These are phyloP conservation scores for Brevipalpus yothersi DNA, from an alignment of 1,140 invertebrate species.

Conservation along the genomic window DNA sequence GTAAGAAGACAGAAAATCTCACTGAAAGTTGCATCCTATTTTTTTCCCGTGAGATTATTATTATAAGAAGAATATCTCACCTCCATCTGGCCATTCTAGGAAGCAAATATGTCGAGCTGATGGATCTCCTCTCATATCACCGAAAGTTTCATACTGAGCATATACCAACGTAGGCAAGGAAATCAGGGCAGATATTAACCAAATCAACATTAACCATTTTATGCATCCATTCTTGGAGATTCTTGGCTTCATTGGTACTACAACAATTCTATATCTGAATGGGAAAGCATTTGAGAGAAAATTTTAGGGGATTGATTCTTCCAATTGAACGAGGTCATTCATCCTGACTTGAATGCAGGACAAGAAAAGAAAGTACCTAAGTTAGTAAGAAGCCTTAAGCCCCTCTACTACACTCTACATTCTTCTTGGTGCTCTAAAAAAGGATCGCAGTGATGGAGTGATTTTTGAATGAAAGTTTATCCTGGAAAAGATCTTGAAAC, in stretches of 20 bases:
- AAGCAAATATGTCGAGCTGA: background rate
- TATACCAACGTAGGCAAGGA: conserved; percentile 60
- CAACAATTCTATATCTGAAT: conserved; percentile 52
- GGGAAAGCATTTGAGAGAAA: background rate
- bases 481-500: too few relatives aligned
- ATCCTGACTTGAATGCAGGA: too few relatives aligned
- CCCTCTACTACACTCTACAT: too few relatives aligned
- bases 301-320: background rate
- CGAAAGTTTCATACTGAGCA: conserved; percentile 33
- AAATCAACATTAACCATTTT: conserved; percentile 41
- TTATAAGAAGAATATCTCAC: background rate
- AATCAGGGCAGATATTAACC: conserved; percentile 44
- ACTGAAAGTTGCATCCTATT: too few relatives aligned
- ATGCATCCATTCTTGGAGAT: conserved; percentile 49
- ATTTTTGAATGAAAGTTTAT: too few relatives aligned
- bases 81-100: conserved; percentile 7
- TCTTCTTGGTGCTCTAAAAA: too few relatives aligned
- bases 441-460: too few relatives aligned
- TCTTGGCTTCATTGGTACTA: conserved; percentile 54
- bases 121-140: conserved; percentile 30
- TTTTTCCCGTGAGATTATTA: too few relatives aligned
- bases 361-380: too few relatives aligned
- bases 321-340: background rate
- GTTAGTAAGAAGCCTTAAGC: too few relatives aligned
- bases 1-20: too few relatives aligned